Percentiles rank a stretch among this genome's conserved stretches.
Evolutionary conservation across 1,140 invertebrate species (phyloP).

Genomic region (Agrilus planipennis): DNA sequence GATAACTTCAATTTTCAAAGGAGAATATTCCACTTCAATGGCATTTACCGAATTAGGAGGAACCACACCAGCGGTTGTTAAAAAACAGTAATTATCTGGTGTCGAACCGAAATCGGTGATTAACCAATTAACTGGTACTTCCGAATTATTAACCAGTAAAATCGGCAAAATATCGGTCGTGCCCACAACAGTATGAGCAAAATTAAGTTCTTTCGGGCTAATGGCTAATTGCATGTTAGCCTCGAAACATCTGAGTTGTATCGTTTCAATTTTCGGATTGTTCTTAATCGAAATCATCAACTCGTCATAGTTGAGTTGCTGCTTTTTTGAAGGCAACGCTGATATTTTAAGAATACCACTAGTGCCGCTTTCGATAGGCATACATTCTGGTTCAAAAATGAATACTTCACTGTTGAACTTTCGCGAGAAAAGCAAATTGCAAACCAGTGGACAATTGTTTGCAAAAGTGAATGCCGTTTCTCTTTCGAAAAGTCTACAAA

Average conservation of each 20-base stretch:
- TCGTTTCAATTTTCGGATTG: slow-evolving; percentile 21
- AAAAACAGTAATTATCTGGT: no score
- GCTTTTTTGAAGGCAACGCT: slow-evolving; percentile 11
- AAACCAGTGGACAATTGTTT: slow-evolving; percentile 11
- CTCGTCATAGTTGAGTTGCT: slow-evolving; percentile 8
- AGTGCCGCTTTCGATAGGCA: slow-evolving; percentile 11
- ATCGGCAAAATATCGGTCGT: slow-evolving; percentile 13
- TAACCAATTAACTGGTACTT: slow-evolving; percentile 20
- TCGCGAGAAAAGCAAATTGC: no score
- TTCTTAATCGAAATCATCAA: slow-evolving; percentile 21
- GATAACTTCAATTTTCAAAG: slow-evolving; percentile 12
- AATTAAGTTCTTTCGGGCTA: slow-evolving; percentile 16
- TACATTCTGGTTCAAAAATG: slow-evolving; percentile 2
- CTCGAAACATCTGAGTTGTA: slow-evolving; percentile 13
- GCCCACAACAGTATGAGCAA: slow-evolving; percentile 21
- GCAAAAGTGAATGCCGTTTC: slow-evolving; percentile 5
- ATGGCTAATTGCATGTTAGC: slow-evolving; percentile 18
- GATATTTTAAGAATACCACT: slow-evolving; percentile 12
- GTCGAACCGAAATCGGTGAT: no score
- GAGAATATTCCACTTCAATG: slow-evolving; percentile 14
- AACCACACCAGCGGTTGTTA: no score
- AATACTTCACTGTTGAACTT: slow-evolving; percentile 10
- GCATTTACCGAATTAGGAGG: slow-evolving; percentile 14
- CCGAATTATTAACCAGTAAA: slow-evolving; percentile 17
- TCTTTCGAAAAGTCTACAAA: slow-evolving; percentile 3